These are phyloP conservation scores for Phenganax marumi DNA, from an alignment of 92 coral and sea anemone species.

Conservation along the genomic window DNA sequence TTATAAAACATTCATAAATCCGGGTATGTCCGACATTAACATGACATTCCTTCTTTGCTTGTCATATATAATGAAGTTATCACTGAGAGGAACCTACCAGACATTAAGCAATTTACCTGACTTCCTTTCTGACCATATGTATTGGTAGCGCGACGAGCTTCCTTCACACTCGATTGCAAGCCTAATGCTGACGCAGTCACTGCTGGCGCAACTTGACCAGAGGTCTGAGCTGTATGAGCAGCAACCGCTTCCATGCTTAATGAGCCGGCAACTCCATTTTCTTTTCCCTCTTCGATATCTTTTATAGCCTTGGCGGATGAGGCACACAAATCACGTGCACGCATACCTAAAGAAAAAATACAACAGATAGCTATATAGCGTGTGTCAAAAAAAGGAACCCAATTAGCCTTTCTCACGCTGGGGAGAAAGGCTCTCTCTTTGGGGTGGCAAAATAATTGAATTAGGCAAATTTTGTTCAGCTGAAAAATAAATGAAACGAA, in stretches of 20 bases:
- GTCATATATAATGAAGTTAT: no score
- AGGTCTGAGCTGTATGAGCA: slow-evolving; percentile 75
- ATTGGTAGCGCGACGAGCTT: slow-evolving; percentile 81
- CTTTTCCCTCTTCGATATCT: slow-evolving; percentile 83
- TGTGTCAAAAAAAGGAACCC: not conserved
- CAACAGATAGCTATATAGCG: not conserved
- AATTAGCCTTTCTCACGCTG: no score
- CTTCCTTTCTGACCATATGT: slow-evolving; percentile 69
- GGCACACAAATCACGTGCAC: slow-evolving; percentile 94
- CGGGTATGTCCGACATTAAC: no score
- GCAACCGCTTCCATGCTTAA: slow-evolving; percentile 95
- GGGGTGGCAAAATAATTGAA: no score
- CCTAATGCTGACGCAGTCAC: slow-evolving; percentile 79
- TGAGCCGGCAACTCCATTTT: slow-evolving; percentile 61
- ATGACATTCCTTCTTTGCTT: no score
- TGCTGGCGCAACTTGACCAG: slow-evolving; percentile 52
- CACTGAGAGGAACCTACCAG: no score
- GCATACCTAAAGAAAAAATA: slow-evolving; percentile 61
- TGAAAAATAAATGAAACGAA: no score
- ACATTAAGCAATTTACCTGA: not conserved
- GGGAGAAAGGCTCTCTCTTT: no score
- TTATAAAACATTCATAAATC: no score
- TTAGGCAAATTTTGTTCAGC: no score
- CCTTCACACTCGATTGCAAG: slow-evolving; percentile 77
- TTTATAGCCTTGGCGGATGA: slow-evolving; percentile 89